Percentiles rank a stretch among this genome's conserved stretches.
Evolutionary conservation across 2,888 invertebrate genomes (phyloP).

Genomic region (Sepiola atlantica): DNA sequence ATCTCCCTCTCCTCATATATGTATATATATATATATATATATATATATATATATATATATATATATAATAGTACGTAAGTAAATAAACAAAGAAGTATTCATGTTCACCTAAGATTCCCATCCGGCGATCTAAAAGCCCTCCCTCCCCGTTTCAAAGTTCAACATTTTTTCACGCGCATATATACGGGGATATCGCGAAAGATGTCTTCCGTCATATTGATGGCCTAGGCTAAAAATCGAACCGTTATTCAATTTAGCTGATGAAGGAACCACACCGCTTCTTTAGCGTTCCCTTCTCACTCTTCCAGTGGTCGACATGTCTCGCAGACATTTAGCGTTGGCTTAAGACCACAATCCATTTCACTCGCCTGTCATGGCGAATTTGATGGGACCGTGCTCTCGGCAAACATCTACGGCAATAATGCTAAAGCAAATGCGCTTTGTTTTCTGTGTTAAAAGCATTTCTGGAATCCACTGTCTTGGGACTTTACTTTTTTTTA

Average conservation of each 20-base stretch:
- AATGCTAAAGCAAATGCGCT: background rate
- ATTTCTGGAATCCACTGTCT: conserved; percentile 21
- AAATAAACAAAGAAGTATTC: background rate
- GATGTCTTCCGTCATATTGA: background rate
- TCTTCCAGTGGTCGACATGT: background rate
- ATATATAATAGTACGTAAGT: too few species aligned
- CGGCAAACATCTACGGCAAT: conserved; percentile 20
- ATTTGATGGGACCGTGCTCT: background rate
- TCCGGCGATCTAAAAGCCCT: background rate
- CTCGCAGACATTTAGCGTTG: background rate
- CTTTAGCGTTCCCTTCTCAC: background rate
- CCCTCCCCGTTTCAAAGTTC: background rate
- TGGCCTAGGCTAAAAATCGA: background rate
- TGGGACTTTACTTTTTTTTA: background rate
- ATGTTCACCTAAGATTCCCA: background rate
- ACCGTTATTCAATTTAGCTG: conserved; percentile 12
- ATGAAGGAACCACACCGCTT: background rate
- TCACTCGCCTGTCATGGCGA: background rate
- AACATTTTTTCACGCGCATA: background rate
- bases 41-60: too few species aligned
- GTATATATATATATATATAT: too few species aligned
- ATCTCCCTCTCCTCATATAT: too few species aligned
- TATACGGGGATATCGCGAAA: background rate
- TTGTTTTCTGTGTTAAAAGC: conserved; percentile 22
- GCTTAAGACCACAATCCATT: conserved; percentile 32